phyloP scores from a whole-genome alignment of 2,888 invertebrate species.

The Baronia brevicornis region DNA sequence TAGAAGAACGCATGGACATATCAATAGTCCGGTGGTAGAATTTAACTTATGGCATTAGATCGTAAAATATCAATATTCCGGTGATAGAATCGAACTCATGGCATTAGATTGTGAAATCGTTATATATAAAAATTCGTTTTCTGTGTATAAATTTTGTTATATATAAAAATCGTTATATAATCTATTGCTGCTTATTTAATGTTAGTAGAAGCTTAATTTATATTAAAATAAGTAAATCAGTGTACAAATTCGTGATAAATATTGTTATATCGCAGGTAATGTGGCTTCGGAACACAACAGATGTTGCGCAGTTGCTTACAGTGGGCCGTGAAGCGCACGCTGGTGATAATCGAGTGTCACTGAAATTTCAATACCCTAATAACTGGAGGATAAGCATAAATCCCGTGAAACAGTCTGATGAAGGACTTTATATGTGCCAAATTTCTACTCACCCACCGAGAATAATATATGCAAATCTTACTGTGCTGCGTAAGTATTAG shows the following conservation, averaged over 20 bases:
- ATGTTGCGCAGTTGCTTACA: slow-evolving; percentile 79
- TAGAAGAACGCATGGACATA: no score
- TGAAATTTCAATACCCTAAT: slow-evolving; percentile 82
- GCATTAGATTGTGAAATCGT: no score
- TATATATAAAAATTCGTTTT: no score
- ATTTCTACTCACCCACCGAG: slow-evolving; percentile 87
- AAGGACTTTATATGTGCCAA: slow-evolving; percentile 86
- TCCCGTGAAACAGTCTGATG: slow-evolving; percentile 81
- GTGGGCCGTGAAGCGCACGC: slow-evolving; percentile 79
- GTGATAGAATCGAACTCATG: no score
- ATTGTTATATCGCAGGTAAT: slow-evolving; percentile 68
- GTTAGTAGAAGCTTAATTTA: no score
- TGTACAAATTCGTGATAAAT: neutral
- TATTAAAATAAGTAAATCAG: neutral
- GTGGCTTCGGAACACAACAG: slow-evolving; percentile 79
- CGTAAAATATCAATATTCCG: no score
- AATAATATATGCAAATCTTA: slow-evolving; percentile 83
- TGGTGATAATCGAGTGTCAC: slow-evolving; percentile 77
- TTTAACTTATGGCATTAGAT: no score
- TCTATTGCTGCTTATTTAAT: no score
- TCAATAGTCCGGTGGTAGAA: no score
- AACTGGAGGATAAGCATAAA: slow-evolving; percentile 83
- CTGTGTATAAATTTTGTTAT: no score
- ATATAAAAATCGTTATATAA: no score
- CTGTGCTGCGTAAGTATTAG: slow-evolving; percentile 80